phyloP scores from a whole-genome alignment of 2,888 invertebrate genomes.

The Tenodera sinensis region DNA sequence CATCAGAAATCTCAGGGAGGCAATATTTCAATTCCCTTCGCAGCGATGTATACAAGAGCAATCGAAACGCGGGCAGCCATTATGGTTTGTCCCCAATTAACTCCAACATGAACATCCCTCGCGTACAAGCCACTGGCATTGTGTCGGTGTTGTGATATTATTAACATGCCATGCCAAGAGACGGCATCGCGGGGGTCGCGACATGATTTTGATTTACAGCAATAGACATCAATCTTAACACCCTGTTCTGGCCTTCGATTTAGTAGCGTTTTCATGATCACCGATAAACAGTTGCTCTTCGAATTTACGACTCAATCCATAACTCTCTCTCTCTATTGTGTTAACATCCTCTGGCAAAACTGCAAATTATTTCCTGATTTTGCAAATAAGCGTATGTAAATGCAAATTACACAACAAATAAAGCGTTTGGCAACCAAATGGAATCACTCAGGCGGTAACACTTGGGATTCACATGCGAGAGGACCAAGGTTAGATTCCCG shows the following conservation, averaged over 20 bases:
- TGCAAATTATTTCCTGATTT: neutral
- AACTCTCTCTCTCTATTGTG: neutral
- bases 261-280: neutral
- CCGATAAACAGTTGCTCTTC: neutral
- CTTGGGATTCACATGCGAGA: no score
- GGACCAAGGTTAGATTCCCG: no score
- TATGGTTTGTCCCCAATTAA: neutral
- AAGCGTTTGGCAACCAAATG: no score
- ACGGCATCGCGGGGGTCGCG: neutral
- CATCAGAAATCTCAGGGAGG: no score
- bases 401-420: no score
- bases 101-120: neutral
- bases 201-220: neutral
- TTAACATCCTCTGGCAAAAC: neutral
- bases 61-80: neutral
- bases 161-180: neutral
- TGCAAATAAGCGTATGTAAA: no score
- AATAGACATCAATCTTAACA: neutral
- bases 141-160: neutral
- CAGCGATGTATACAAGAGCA: neutral
- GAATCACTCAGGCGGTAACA: no score
- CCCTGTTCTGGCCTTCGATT: neutral
- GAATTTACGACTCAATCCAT: neutral
- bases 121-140: neutral
- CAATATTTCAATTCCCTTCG: neutral